Base-by-base conservation (phyloP, 2,888 invertebrate species). In the Noctua janthe region DNA sequence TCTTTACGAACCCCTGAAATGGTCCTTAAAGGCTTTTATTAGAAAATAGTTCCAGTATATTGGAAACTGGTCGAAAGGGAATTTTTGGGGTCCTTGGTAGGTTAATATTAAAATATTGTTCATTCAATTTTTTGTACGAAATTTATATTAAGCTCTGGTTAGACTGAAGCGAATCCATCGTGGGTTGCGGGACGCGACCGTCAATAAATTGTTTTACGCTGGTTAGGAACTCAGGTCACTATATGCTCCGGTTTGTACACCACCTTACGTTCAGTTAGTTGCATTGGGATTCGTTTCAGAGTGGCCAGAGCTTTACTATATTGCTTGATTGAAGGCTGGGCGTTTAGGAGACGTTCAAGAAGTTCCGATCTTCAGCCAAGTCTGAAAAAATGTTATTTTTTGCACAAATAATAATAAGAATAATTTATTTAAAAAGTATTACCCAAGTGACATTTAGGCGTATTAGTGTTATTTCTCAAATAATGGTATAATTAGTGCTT, bases 41-140 rank as follows among this genome's bases (percentile, higher is more conserved):
- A 74, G 56, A 59, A 74, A 79, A 84, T 80, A 84, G 71, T 74
- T 83, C 15, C 10, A 74, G 35, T 6, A 11, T 84, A 80, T 74
- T 84, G 70, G 64, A 80, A 51, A 70, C n/a, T 67, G 23, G n/a
- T 47, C 2, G 54, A 71, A 83, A 47, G 20, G 71, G 20, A 62
- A 71, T 29, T 8, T 64, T 76, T 8, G 17, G 15, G 39, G 15
- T 51, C 62, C 59, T 71, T 29, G 17, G 10, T 54, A 62, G 29
- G 47, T 66, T 35, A 15, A 15, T 35, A 59, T 51, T 59, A 17
- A 67, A 76, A 56, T 75, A 81, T 64, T 64, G 35, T 47, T 35
- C 35, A 6, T 79, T 54, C 43, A 20, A 23, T 59, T 39, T 78
- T 47, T 6, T 35, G 23, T n/a, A 51, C 39, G n/a, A 69, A 69